Conservation (phyloP, 1,140 invertebrate species). For the Bombus huntii region DNA sequence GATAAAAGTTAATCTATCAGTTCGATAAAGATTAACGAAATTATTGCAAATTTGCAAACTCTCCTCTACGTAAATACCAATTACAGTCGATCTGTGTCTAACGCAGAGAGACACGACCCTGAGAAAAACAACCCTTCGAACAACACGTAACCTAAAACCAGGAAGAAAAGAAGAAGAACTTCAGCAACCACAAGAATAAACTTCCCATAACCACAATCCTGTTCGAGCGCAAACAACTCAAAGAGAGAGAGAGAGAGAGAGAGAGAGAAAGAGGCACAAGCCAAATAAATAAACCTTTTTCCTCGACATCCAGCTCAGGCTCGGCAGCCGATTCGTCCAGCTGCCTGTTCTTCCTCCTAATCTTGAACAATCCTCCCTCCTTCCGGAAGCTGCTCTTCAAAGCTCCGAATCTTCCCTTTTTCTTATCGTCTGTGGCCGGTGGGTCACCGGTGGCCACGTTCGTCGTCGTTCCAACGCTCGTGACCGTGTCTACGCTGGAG, state of each 20-base stretch:
- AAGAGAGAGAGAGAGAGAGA: not conserved
- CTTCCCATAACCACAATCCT: too few species aligned
- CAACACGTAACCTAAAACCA: not conserved
- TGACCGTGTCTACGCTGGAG: conserved; percentile 75
- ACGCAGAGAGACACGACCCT: too few species aligned
- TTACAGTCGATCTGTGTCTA: too few species aligned
- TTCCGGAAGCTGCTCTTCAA: conserved; percentile 76
- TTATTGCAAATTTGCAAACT: too few species aligned
- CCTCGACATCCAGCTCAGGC: conserved; percentile 49
- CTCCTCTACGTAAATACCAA: not conserved
- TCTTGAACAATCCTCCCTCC: conserved; percentile 73
- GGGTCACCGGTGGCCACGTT: not conserved
- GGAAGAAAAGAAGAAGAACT: not conserved
- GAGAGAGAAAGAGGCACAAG: not conserved
- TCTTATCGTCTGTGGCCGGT: conserved; percentile 66
- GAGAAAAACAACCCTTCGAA: not conserved
- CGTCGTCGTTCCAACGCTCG: conserved; percentile 29
- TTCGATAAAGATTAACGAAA: too few species aligned
- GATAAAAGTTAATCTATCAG: too few species aligned
- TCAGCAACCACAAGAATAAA: not conserved
- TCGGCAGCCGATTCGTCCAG: conserved; percentile 37
- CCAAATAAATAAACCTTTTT: conserved; percentile 54
- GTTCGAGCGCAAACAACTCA: not conserved
- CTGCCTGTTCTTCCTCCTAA: conserved; percentile 62
- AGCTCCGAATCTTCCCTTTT: conserved; percentile 73